Base-by-base conservation (phyloP, 2,888 invertebrate species). In the Drosophila histrio region DNA sequence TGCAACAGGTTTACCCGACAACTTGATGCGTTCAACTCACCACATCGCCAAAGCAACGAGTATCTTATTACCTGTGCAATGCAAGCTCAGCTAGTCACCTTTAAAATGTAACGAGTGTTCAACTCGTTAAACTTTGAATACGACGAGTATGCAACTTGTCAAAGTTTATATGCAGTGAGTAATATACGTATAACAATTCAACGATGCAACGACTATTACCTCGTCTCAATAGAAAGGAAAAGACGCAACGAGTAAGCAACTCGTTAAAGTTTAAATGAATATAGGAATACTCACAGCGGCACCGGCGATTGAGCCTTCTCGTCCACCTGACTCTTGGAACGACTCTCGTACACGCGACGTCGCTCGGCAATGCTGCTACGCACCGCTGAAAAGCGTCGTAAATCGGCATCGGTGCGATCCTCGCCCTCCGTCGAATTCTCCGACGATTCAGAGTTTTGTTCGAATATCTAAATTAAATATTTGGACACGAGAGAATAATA, bases 281-380 rank as follows among this genome's bases (percentile, higher is more conserved):
- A 1, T 0, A 6, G 1, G 34, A 15, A 4, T 22, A 77, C 94
- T 85, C 93, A 93, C 76, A 96, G 91, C 61, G 96, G 94, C 1
- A 96, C 95, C 2, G 96, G 96, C 5, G 96, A 96, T 0, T 94
- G 94, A 17, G 94, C 93, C 76, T 95, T 95, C 1, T 95, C 94
- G 60, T 94, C 94, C 73, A 93, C 93, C 32, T 93, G 92, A 63
- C 96, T 96, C 26, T 94, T 94, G 0, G 96, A 96, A 9, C 96
- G 94, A 85, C 93, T 93, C 89, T 97, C 96, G 89, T 96, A 97
- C 72, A 96, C 93, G 69, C 95, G 94, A 0, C 96, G 93, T 30
- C 95, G 92, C 84, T 96, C 96, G 1, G 96, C 96, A 73, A 96
- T 96, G 39, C 96, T 95, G 64, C 93, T 94, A 49, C 95, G 94